Percentiles rank a stretch among this genome's conserved stretches.
phyloP scores from a whole-genome alignment of 1,140 invertebrate species.

The Ganaspis sp. region DNA sequence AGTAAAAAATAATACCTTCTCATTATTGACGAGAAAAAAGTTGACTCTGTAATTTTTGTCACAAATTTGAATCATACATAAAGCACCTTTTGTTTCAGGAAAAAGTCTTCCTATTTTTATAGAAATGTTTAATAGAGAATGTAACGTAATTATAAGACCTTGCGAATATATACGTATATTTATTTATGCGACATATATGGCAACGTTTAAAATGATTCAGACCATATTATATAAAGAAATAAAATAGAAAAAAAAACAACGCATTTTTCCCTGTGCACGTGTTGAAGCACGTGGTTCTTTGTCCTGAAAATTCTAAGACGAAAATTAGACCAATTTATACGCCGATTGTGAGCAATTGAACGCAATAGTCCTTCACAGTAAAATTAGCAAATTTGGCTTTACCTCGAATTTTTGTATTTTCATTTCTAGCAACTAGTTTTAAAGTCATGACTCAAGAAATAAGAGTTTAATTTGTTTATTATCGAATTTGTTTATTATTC shows the following conservation, averaged over 20 bases:
- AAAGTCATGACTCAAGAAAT: neutral
- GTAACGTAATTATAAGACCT: neutral
- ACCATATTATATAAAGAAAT: neutral
- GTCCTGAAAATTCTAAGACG: neutral
- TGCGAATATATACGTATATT: neutral
- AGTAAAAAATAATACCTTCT: too few relatives aligned
- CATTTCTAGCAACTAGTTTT: neutral
- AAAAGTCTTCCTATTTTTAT: neutral
- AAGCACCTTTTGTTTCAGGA: neutral
- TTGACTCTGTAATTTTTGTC: too few relatives aligned
- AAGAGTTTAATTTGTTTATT: too few relatives aligned
- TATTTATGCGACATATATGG: too few relatives aligned
- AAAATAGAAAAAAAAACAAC: neutral
- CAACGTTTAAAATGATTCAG: neutral
- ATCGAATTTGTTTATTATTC: too few relatives aligned
- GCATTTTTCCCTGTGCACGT: constrained; percentile 2
- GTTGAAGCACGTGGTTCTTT: neutral
- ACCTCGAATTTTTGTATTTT: neutral
- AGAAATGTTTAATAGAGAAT: neutral
- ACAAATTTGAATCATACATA: too few relatives aligned
- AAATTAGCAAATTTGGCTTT: neutral
- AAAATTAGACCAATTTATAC: constrained; percentile 7
- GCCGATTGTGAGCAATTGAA: neutral
- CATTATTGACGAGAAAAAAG: too few relatives aligned
- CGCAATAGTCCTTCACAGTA: neutral